Conservation (phyloP, 2,888 invertebrate genomes). For the Agrotis clavis region DNA sequence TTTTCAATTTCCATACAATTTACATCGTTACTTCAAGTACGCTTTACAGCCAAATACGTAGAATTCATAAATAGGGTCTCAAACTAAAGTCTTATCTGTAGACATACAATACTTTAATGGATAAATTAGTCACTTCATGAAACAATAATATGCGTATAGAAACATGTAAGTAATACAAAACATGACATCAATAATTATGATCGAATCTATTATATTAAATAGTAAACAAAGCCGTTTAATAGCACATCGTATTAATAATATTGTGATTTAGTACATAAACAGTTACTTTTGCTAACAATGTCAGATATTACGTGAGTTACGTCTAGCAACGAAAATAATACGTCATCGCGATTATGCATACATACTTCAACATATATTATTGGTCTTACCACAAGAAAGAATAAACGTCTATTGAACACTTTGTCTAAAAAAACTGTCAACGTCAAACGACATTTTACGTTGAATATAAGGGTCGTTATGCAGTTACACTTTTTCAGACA, state of each 20-base stretch:
- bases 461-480: no score
- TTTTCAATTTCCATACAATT: no score
- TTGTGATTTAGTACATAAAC: conserved; percentile 11
- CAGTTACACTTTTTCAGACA: no score
- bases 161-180: background rate
- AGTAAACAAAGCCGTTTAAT: conserved; percentile 34
- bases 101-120: no score
- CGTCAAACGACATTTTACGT: no score
- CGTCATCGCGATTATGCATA: conserved; percentile 9
- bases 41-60: no score
- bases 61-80: no score
- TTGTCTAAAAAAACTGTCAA: no score
- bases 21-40: no score
- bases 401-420: no score
- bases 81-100: no score
- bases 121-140: background rate
- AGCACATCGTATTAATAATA: conserved; percentile 9
- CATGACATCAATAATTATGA: conserved; percentile 33
- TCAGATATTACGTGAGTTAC: conserved; percentile 2
- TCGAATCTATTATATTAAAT: conserved; percentile 9
- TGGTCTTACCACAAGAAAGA: no score
- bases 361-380: background rate
- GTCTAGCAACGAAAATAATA: conserved; percentile 21
- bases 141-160: background rate
- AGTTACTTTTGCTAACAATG: conserved; percentile 24